Evolutionary conservation across 2,797 vertebrate genomes (phyloP).

Genomic region (Pseudochirops cupreus): DNA sequence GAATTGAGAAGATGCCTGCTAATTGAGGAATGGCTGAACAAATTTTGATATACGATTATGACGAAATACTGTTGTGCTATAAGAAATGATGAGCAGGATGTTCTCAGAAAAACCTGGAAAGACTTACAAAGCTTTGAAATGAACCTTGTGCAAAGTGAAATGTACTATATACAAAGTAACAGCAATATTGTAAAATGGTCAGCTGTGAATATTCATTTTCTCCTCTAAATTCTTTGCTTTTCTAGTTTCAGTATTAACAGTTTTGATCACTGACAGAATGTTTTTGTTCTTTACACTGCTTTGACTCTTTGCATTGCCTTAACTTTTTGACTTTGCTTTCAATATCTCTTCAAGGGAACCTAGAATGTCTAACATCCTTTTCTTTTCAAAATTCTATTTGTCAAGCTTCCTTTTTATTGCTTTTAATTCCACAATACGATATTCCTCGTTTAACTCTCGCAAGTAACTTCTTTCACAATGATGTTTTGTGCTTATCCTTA

Average conservation of each 20-base stretch:
- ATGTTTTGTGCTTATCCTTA: background rate
- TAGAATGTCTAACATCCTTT: background rate
- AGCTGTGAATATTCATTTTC: background rate
- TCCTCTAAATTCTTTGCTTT: background rate
- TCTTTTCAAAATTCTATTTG: background rate
- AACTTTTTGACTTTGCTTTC: background rate
- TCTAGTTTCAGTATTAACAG: background rate
- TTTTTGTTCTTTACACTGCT: background rate
- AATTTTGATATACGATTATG: no score
- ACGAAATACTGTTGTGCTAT: no score
- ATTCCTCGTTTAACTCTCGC: background rate
- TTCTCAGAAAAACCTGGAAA: no score
- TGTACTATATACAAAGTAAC: no score
- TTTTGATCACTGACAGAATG: background rate
- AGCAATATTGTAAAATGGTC: no score
- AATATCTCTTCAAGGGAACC: background rate
- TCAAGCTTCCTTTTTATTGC: background rate
- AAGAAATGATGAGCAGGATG: no score
- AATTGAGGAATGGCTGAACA: no score
- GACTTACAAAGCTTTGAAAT: no score
- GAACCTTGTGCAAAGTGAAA: no score
- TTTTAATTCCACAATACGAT: background rate
- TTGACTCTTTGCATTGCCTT: background rate
- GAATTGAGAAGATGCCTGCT: no score
- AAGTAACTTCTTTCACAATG: background rate